Percentiles rank a stretch among this genome's conserved stretches.
These are phyloP conservation scores for Glaucidium brasilianum DNA, from an alignment of 2,113 vertebrate genomes.

Conservation along the genomic window DNA sequence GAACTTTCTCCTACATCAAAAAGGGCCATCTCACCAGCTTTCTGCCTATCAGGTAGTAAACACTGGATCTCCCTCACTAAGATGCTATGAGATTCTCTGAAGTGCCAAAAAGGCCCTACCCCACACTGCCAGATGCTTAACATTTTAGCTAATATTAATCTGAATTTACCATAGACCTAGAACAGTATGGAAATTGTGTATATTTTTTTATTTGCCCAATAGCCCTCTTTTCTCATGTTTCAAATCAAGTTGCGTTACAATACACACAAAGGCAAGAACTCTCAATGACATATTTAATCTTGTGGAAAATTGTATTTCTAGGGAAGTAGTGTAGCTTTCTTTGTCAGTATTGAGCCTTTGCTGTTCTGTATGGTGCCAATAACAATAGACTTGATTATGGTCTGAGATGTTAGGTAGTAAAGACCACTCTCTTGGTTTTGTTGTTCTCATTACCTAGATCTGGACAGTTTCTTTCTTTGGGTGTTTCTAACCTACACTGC, in stretches of 20 bases:
- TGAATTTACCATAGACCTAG: background rate
- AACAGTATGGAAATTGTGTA: background rate
- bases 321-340: background rate
- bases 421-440: background rate
- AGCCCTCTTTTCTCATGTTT: background rate
- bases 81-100: background rate
- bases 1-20: background rate
- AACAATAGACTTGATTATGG: fast-evolving
- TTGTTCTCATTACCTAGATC: background rate
- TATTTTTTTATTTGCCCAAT: background rate
- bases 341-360: background rate
- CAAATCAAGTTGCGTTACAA: too few species aligned
- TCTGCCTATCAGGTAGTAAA: background rate
- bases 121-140: background rate
- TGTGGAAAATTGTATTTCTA: background rate
- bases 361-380: background rate
- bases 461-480: background rate
- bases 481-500: background rate
- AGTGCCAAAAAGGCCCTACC: background rate
- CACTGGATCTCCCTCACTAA: background rate
- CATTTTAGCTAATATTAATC: background rate
- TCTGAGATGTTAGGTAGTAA: background rate
- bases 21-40: background rate
- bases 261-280: background rate
- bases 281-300: background rate